These are phyloP conservation scores for Barbus barbus DNA, from an alignment of 2,113 vertebrate species.

Conservation along the genomic window DNA sequence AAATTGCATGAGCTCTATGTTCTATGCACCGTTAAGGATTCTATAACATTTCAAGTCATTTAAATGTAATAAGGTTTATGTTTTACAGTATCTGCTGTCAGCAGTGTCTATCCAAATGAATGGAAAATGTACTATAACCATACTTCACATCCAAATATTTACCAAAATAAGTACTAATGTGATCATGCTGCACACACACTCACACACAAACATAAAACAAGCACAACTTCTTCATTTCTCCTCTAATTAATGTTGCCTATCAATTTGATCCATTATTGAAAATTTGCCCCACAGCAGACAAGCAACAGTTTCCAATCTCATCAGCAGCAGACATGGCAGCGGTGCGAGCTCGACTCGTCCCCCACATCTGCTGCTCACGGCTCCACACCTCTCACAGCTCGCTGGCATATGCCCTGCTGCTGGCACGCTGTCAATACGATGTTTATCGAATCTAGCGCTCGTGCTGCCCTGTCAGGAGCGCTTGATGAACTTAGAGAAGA, in stretches of 20 bases:
- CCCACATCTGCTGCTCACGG: constrained; percentile 24
- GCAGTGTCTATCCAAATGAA: neutral
- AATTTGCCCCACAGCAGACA: constrained; percentile 42
- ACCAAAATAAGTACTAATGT: neutral
- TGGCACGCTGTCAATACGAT: too few relatives aligned
- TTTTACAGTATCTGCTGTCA: too few relatives aligned
- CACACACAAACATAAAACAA: constrained; percentile 45
- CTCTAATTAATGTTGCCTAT: constrained; percentile 65
- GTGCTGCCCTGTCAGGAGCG: constrained; percentile 21
- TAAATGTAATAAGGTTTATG: too few relatives aligned
- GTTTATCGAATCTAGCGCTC: constrained; percentile 25
- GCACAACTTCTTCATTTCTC: constrained; percentile 64
- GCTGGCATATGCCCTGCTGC: neutral
- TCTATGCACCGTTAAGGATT: too few relatives aligned
- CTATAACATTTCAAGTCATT: too few relatives aligned
- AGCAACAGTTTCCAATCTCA: constrained; percentile 37
- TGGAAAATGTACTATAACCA: neutral
- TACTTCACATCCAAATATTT: neutral
- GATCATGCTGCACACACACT: constrained; percentile 22
- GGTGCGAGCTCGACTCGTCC: neutral
- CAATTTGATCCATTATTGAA: constrained; percentile 70
- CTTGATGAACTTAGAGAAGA: constrained; percentile 21
- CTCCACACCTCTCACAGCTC: neutral
- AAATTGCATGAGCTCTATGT: too few relatives aligned
- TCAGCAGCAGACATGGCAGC: constrained; percentile 9